These are phyloP conservation scores for Lycocorax pyrrhopterus DNA, from an alignment of 2,113 vertebrate genomes.

Conservation along the genomic window DNA sequence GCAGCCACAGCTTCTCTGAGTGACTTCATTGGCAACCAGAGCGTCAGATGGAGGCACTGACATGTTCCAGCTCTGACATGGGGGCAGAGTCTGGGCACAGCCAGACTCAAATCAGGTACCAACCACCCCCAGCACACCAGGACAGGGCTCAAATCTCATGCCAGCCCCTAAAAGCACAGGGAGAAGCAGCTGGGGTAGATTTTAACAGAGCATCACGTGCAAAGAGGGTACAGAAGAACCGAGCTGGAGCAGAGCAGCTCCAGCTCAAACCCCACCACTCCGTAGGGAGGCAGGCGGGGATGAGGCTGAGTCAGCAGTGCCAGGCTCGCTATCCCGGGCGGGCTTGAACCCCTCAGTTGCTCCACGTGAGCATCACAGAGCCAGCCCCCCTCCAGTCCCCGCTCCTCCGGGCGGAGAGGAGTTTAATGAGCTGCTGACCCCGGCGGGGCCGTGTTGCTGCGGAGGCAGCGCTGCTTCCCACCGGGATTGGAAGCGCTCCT, in stretches of 20 bases:
- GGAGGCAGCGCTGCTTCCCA: not conserved
- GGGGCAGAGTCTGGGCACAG: not conserved
- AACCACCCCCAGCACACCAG: not conserved
- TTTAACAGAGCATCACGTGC: accelerated
- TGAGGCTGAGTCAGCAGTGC: accelerated
- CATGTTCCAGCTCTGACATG: accelerated
- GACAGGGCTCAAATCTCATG: not conserved
- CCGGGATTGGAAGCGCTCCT: not conserved
- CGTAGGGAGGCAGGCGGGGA: not conserved
- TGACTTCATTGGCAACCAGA: not conserved
- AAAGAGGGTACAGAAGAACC: not conserved
- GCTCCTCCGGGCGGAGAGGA: not conserved
- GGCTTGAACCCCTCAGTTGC: not conserved
- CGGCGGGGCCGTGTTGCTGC: not conserved
- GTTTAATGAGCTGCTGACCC: slow-evolving; percentile 19
- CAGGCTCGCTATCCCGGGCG: not conserved
- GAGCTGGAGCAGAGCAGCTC: not conserved
- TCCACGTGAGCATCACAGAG: not conserved
- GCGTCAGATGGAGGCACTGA: not conserved
- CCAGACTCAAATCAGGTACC: not conserved
- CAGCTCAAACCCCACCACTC: not conserved
- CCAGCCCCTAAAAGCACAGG: not conserved
- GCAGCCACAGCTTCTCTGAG: not conserved
- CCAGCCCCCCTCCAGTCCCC: not conserved
- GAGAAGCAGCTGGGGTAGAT: not conserved